Conservation (phyloP, 2,888 invertebrate species). For the Apamea sordens region DNA sequence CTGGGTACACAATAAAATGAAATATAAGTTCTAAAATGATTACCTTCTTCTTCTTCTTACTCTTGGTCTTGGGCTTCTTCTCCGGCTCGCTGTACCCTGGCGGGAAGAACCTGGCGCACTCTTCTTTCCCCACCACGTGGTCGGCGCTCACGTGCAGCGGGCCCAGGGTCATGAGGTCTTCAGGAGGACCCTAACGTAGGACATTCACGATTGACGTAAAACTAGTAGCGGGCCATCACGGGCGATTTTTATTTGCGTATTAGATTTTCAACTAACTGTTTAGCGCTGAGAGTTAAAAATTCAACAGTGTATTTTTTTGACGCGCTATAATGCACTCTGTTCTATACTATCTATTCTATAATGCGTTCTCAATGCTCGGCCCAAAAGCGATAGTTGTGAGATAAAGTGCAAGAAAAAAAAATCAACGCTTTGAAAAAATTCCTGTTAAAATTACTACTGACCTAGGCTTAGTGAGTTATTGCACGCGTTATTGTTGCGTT, state of each 20-base stretch:
- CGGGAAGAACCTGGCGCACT: constrained; percentile 93
- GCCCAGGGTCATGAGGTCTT: constrained; percentile 91
- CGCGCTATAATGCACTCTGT: too few species aligned
- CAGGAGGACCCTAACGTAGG: constrained; percentile 88
- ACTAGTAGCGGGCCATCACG: neutral
- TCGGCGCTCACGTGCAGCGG: constrained; percentile 93
- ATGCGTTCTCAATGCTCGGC: too few species aligned
- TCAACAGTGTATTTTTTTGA: too few species aligned
- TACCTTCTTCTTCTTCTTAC: constrained; percentile 90
- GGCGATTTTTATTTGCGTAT: too few species aligned
- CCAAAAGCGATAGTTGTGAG: too few species aligned
- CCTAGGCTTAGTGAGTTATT: neutral
- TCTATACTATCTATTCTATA: too few species aligned
- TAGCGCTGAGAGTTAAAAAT: too few species aligned
- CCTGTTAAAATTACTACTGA: too few species aligned
- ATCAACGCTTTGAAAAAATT: too few species aligned
- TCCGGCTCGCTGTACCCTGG: constrained; percentile 91
- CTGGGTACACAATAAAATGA: neutral
- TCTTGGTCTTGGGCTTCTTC: constrained; percentile 82
- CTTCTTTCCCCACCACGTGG: constrained; percentile 91
- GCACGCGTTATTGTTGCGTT: too few species aligned
- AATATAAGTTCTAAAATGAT: neutral
- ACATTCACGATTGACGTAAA: neutral
- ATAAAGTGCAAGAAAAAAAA: too few species aligned
- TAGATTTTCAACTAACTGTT: too few species aligned